Evolutionary conservation across 2,888 invertebrate species (phyloP).

Genomic region (Strigamia maritima): DNA sequence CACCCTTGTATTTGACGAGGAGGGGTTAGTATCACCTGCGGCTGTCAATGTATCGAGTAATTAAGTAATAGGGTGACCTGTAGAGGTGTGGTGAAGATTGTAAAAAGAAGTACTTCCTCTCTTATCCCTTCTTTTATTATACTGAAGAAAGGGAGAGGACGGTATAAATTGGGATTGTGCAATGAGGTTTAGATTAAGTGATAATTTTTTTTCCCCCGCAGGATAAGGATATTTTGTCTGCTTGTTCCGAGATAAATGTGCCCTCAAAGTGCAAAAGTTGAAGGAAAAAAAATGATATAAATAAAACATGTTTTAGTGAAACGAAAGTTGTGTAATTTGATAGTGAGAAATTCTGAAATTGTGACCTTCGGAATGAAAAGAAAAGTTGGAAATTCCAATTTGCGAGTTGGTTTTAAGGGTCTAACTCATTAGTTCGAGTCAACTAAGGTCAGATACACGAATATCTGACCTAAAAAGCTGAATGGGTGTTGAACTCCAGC

Average conservation of each 20-base stretch:
- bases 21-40: not conserved
- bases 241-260: not conserved
- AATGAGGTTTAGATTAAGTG: not conserved
- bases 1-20: slow-evolving; percentile 1
- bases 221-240: not conserved
- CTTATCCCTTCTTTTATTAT: not conserved
- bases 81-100: slow-evolving; percentile 24
- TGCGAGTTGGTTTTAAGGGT: no score
- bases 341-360: no score
- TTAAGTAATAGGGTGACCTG: slow-evolving; percentile 31
- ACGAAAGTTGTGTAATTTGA: no score
- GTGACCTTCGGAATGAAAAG: no score
- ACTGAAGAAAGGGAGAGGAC: not conserved
- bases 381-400: no score
- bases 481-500: no score
- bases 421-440: no score
- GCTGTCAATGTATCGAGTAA: slow-evolving; percentile 32
- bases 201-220: not conserved
- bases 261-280: not conserved
- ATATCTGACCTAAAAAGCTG: no score
- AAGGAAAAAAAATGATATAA: no score
- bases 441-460: no score
- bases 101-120: not conserved
- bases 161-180: not conserved
- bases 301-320: no score